phyloP scores from a whole-genome alignment of 1,140 invertebrate species.

The Lepeophtheirus salmonis region DNA sequence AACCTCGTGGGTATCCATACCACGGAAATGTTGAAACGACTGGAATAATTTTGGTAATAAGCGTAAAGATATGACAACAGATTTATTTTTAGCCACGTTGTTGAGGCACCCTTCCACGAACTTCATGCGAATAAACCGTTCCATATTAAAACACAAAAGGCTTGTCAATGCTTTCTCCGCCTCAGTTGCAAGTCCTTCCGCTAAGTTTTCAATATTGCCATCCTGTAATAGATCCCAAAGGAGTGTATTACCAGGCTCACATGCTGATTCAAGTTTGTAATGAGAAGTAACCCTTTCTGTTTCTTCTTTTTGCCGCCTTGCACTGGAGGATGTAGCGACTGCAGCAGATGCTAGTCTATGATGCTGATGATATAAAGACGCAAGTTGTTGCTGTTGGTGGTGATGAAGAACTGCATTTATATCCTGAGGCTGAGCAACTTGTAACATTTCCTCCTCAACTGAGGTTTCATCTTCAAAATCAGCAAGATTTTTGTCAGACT shows the following conservation, averaged over 20 bases:
- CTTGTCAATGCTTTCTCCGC: conserved; percentile 76
- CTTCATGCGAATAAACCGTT: conserved; percentile 67
- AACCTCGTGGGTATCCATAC: conserved; percentile 49
- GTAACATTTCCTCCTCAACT: conserved; percentile 61
- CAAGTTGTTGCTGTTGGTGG: conserved; percentile 28
- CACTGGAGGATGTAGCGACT: background rate
- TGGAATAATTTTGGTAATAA: conserved; percentile 70
- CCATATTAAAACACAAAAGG: conserved; percentile 68
- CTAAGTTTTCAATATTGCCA: conserved; percentile 62
- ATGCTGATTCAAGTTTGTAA: conserved; percentile 46
- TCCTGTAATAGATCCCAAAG: conserved; percentile 86
- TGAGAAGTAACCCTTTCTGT: conserved; percentile 15
- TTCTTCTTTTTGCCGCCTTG: conserved; percentile 16
- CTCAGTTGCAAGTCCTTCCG: conserved; percentile 67
- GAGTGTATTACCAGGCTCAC: conserved; percentile 66
- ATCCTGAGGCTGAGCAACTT: conserved; percentile 38
- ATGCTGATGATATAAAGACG: conserved; percentile 27
- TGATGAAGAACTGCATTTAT: conserved; percentile 23
- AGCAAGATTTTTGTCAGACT: conserved; percentile 84
- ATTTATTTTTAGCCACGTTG: conserved; percentile 67
- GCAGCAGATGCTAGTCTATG: conserved; percentile 19
- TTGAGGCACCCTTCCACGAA: conserved; percentile 84
- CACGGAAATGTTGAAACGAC: conserved; percentile 70
- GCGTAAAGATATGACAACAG: conserved; percentile 66
- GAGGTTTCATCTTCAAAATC: conserved; percentile 85